These are phyloP conservation scores for Eulemur coronatus DNA, from an alignment of 2,797 vertebrate genomes.

Conservation along the genomic window DNA sequence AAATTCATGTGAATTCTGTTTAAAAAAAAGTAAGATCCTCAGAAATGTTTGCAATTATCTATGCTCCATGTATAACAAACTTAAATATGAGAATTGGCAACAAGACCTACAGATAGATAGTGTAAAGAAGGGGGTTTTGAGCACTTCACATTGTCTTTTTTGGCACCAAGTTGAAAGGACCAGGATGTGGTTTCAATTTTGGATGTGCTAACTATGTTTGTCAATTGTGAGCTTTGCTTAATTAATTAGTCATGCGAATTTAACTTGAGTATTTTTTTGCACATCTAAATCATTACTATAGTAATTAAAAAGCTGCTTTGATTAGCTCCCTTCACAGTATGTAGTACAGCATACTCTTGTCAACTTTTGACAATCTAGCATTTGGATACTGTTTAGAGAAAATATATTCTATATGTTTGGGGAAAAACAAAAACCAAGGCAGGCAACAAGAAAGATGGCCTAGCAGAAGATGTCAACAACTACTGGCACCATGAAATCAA, in stretches of 20 bases:
- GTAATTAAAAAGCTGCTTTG: constrained; percentile 81
- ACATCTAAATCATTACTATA: constrained; percentile 72
- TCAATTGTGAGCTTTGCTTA: constrained; percentile 77
- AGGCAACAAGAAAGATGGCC: not conserved
- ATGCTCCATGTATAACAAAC: constrained; percentile 49
- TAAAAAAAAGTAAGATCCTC: constrained; percentile 13
- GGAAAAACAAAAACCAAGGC: not conserved
- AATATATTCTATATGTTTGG: constrained; percentile 21
- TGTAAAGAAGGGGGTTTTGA: constrained; percentile 9
- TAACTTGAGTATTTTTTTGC: constrained; percentile 73
- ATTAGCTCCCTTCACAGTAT: constrained; percentile 51
- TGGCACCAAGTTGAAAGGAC: constrained; percentile 44
- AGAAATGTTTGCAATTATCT: constrained; percentile 58
- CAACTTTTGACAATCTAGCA: constrained; percentile 36
- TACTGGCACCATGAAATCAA: not conserved
- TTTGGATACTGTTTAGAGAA: constrained; percentile 33
- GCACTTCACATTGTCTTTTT: constrained; percentile 46
- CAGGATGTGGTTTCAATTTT: constrained; percentile 72
- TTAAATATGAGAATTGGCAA: constrained; percentile 46
- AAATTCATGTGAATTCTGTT: constrained; percentile 49
- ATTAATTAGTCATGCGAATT: constrained; percentile 83
- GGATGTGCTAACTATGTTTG: constrained; percentile 61
- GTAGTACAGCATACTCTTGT: not conserved
- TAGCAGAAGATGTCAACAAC: not conserved
- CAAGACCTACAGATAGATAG: not conserved